phyloP scores from a whole-genome alignment of 2,888 invertebrate genomes.

The Lepidochitona cinerea region DNA sequence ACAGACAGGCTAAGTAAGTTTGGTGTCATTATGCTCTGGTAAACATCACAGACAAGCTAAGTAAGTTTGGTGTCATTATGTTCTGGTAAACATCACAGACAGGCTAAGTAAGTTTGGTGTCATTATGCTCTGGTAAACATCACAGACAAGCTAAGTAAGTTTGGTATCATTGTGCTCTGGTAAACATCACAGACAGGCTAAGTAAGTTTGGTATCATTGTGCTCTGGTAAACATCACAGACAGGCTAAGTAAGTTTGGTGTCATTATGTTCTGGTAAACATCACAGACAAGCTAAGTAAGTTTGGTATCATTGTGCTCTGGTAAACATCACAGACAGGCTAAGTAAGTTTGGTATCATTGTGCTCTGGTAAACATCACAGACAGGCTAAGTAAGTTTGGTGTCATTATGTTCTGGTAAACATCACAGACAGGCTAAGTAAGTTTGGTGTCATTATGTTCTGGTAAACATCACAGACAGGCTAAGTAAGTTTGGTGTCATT shows the following conservation, averaged over 20 bases:
- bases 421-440: not conserved
- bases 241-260: not conserved
- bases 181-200: constrained; percentile 76
- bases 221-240: no score
- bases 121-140: no score
- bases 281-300: not conserved
- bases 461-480: constrained; percentile 76
- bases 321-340: constrained; percentile 76
- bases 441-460: not conserved
- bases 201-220: no score
- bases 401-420: no score
- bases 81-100: no score
- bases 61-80: no score
- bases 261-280: no score
- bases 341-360: no score
- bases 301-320: not conserved
- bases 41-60: constrained; percentile 76
- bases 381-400: not conserved
- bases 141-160: not conserved
- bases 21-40: constrained; percentile 18
- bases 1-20: not conserved
- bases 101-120: not conserved
- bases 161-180: not conserved
- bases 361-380: no score
- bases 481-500: no score